phyloP scores from a whole-genome alignment of 2,888 invertebrate genomes.

The Protonemura montana region DNA sequence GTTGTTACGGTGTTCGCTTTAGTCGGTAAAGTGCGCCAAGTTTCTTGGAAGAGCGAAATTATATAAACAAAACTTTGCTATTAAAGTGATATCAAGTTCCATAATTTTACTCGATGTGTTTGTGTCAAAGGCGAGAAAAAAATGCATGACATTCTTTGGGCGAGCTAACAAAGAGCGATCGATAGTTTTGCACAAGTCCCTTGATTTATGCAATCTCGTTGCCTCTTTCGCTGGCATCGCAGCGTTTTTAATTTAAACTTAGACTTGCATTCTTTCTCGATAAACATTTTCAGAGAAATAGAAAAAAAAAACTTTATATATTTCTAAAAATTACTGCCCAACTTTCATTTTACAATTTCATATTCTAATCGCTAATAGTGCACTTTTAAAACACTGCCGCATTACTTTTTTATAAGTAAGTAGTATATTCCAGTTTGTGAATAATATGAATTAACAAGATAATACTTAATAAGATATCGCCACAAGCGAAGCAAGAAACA shows the following conservation, averaged over 20 bases:
- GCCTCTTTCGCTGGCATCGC: background rate
- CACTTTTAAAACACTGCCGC: background rate
- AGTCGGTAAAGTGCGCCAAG: background rate
- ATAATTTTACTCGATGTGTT: background rate
- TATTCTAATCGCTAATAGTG: background rate
- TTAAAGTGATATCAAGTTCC: background rate
- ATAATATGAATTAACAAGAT: conserved; percentile 2
- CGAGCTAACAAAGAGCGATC: background rate
- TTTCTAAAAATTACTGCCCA: background rate
- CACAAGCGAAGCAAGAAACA: background rate
- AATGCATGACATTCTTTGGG: background rate
- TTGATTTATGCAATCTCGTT: background rate
- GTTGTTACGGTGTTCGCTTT: background rate
- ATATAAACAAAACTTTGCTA: background rate
- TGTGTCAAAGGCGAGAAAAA: background rate
- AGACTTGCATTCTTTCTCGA: background rate
- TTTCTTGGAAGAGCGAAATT: background rate
- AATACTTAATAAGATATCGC: conserved; percentile 1
- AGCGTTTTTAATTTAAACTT: conserved; percentile 12
- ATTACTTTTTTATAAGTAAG: background rate
- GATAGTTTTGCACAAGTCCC: background rate
- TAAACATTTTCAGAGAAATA: background rate
- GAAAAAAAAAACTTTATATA: background rate
- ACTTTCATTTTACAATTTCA: background rate
- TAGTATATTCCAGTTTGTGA: conserved; percentile 2